phyloP scores from a whole-genome alignment of 2,797 vertebrate genomes.

The Rhincodon typus region DNA sequence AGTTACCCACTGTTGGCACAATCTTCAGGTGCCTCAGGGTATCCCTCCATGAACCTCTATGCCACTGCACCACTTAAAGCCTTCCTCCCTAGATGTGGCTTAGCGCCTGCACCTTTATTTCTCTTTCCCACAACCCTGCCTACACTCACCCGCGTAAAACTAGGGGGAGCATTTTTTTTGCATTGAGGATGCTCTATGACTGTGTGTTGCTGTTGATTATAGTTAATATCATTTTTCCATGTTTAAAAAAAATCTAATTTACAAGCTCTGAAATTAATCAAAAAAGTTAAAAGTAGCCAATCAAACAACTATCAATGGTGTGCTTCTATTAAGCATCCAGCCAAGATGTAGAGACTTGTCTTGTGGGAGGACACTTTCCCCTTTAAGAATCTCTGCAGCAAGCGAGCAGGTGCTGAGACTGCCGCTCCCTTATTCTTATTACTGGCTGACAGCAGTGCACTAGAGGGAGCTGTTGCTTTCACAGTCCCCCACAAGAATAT shows the following conservation, averaged over 20 bases:
- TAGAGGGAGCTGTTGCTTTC: slow-evolving; percentile 31
- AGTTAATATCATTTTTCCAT: not conserved
- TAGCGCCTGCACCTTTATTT: not conserved
- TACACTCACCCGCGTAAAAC: not conserved
- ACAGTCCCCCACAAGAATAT: not conserved
- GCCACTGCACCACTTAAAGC: not conserved
- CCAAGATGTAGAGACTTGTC: not conserved
- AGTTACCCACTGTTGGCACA: not conserved
- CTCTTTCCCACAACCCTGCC: not conserved
- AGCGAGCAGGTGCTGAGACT: slow-evolving; percentile 8
- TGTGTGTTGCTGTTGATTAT: not conserved
- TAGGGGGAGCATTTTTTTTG: not conserved
- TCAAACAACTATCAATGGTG: not conserved
- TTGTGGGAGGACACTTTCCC: not conserved
- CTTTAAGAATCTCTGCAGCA: slow-evolving; percentile 25
- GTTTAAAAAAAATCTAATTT: not conserved
- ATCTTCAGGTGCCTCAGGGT: not conserved
- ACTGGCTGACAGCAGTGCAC: not conserved
- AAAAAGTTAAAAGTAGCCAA: not conserved
- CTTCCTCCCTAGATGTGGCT: not conserved
- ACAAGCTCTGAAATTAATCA: not conserved
- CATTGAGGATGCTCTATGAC: not conserved
- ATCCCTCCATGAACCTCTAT: not conserved
- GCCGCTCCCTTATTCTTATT: not conserved
- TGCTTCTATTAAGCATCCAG: not conserved